These are phyloP conservation scores for Dipodomys spectabilis DNA, from an alignment of 2,113 vertebrate genomes.

Conservation along the genomic window DNA sequence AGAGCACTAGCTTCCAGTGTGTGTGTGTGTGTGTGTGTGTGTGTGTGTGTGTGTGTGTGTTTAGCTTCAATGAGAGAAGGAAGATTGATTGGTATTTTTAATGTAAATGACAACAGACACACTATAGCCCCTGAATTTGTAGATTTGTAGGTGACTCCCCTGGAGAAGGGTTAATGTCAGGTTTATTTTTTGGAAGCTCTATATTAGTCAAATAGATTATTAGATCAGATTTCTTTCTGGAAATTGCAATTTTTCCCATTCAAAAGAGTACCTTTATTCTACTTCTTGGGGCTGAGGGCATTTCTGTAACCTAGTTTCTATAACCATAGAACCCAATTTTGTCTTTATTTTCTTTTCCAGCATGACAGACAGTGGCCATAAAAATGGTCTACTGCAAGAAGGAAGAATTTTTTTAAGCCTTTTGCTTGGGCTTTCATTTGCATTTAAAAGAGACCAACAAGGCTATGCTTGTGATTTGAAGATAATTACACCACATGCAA, in stretches of 20 bases:
- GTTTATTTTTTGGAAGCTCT: not conserved
- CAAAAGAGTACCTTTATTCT: slow-evolving; percentile 11
- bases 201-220: not conserved
- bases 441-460: slow-evolving; percentile 70
- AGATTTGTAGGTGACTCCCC: not conserved
- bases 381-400: slow-evolving; percentile 23
- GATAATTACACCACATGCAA: slow-evolving; percentile 70
- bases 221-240: not conserved
- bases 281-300: not conserved
- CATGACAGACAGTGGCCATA: not conserved
- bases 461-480: slow-evolving; percentile 56
- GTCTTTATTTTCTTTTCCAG: not conserved
- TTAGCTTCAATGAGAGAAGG: no score
- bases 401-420: not conserved
- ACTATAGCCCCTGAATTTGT: not conserved
- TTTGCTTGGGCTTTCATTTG: slow-evolving; percentile 69
- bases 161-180: not conserved
- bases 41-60: no score
- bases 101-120: not conserved
- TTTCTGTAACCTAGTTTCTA: not conserved
- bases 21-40: no score
- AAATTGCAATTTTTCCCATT: slow-evolving; percentile 36
- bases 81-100: not conserved
- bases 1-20: not conserved
- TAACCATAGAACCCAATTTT: not conserved